phyloP scores from a whole-genome alignment of 2,797 vertebrate species.

The Amblyopsis hoosieri region DNA sequence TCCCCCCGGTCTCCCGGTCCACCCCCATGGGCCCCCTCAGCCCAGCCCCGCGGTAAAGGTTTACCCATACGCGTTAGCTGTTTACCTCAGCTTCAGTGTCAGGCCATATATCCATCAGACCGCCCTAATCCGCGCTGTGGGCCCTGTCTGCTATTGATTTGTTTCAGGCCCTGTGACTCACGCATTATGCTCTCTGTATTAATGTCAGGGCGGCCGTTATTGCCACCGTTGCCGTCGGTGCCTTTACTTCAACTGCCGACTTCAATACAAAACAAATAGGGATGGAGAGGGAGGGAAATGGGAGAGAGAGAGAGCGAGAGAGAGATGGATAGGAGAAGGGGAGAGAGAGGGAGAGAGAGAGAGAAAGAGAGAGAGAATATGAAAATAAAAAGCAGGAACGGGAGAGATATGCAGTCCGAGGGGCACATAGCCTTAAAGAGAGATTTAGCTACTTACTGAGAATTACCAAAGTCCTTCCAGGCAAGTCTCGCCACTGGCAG shows the following conservation, averaged over 20 bases:
- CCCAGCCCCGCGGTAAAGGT: conserved; percentile 14
- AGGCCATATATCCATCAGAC: conserved; percentile 50
- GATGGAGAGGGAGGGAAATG: not conserved
- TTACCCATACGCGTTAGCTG: conserved; percentile 25
- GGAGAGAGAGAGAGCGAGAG: not conserved
- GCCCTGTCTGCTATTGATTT: conserved; percentile 58
- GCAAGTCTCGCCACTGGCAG: too few species aligned
- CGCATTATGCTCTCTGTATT: conserved; percentile 37
- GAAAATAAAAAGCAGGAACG: not conserved
- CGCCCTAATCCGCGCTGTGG: conserved; percentile 17
- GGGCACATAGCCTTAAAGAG: not conserved
- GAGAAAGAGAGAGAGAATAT: conserved; percentile 10
- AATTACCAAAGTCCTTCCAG: too few species aligned
- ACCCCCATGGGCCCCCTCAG: not conserved
- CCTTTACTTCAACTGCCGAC: conserved; percentile 48
- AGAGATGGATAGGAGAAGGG: not conserved
- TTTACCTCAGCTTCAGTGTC: conserved; percentile 60
- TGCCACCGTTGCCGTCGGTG: conserved; percentile 29
- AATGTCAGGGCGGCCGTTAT: conserved; percentile 46
- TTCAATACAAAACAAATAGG: conserved; percentile 31
- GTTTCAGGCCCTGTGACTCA: conserved; percentile 55
- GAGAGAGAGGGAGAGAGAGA: conserved; percentile 20
- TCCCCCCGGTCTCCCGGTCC: too few species aligned
- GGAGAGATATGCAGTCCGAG: not conserved
- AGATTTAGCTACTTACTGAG: not conserved